Evolutionary conservation across 2,797 vertebrate species (phyloP).

Genomic region (Halcyon chelicuti): DNA sequence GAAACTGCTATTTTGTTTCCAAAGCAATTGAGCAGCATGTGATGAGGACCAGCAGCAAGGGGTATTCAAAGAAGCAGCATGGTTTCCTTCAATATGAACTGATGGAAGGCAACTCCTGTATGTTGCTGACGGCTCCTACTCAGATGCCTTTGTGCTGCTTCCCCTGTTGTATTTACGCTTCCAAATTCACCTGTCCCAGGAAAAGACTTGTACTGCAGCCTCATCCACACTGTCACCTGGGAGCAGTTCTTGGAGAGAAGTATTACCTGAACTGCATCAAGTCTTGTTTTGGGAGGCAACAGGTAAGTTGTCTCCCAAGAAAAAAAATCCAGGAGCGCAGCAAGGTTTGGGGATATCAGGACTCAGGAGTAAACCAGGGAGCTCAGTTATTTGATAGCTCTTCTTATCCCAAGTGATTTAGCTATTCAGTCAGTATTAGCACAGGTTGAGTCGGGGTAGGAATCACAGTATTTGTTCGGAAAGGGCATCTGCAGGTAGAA

Average conservation of each 20-base stretch:
- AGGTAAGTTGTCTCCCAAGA: background rate
- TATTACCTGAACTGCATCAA: background rate
- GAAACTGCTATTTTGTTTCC: background rate
- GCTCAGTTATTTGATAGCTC: background rate
- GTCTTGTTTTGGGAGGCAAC: background rate
- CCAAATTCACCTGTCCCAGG: background rate
- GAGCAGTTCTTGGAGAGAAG: background rate
- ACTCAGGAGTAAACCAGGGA: background rate
- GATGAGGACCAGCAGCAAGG: background rate
- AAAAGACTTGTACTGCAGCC: rapidly evolving
- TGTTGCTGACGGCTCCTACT: background rate
- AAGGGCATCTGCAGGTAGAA: background rate
- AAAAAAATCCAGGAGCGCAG: background rate
- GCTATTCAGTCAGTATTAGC: background rate
- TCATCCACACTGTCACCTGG: background rate
- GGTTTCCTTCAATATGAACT: background rate
- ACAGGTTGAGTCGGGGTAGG: background rate
- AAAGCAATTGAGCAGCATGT: background rate
- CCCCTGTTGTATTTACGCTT: background rate
- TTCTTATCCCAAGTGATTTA: rapidly evolving
- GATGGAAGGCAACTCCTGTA: background rate
- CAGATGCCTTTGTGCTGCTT: background rate
- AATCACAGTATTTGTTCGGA: background rate
- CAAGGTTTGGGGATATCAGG: background rate
- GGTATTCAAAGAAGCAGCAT: background rate